Conservation (phyloP, 1,140 invertebrate species). For the Drosophila repletoides region DNA sequence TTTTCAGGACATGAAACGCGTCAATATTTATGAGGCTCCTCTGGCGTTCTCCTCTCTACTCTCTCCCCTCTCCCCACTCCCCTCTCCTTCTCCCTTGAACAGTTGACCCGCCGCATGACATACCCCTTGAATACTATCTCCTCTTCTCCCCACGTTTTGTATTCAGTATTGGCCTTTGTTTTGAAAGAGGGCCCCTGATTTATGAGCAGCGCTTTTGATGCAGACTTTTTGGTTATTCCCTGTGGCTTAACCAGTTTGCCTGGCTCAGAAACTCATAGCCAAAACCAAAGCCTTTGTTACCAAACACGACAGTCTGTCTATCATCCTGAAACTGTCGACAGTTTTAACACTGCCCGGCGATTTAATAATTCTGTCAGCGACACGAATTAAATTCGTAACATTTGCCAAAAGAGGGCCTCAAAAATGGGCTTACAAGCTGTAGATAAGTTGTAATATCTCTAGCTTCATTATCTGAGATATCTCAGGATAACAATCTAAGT, state of each 20-base stretch:
- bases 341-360: background rate
- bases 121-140: background rate
- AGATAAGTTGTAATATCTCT: no score
- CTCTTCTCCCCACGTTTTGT: background rate
- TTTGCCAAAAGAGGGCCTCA: background rate
- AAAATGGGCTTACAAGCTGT: background rate
- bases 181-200: conserved; percentile 40
- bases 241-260: conserved; percentile 49
- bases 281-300: conserved; percentile 22
- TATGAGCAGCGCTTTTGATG: conserved; percentile 48
- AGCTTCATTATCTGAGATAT: no score
- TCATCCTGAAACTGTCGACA: conserved; percentile 2
- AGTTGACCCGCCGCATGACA: conserved; percentile 5
- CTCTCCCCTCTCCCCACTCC: background rate
- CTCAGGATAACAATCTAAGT: no score
- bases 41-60: conserved; percentile 1
- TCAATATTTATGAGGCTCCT: conserved; percentile 69
- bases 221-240: conserved; percentile 37
- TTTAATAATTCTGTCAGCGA: conserved; percentile 2
- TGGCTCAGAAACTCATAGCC: conserved; percentile 7
- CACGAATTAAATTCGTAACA: background rate
- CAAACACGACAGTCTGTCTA: conserved; percentile 15
- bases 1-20: conserved; percentile 59
- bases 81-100: background rate
- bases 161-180: conserved; percentile 34